Evolutionary conservation across 2,113 vertebrate genomes (phyloP).

Genomic region (Fregata magnificens): DNA sequence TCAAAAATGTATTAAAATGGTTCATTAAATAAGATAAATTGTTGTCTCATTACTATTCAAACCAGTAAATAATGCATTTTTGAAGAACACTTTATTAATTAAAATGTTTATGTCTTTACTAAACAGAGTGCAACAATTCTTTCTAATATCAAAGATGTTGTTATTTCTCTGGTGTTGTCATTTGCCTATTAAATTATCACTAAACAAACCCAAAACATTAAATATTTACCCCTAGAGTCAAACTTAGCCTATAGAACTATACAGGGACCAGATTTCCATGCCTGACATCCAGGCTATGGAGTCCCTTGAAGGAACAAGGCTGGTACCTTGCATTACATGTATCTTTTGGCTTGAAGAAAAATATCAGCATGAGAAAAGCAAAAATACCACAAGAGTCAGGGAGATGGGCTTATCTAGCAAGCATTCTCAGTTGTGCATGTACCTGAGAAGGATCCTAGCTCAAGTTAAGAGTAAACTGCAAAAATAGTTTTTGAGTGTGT

Average conservation of each 20-base stretch:
- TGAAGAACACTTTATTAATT: constrained; percentile 73
- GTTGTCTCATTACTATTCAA: constrained; percentile 60
- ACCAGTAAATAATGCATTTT: constrained; percentile 69
- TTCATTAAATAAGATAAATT: constrained; percentile 70
- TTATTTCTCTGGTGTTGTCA: background rate
- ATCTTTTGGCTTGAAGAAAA: background rate
- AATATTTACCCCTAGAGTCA: constrained; percentile 21
- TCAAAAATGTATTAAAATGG: constrained; percentile 56
- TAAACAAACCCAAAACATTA: constrained; percentile 18
- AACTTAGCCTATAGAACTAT: background rate
- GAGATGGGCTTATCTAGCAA: background rate
- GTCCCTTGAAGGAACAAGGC: background rate
- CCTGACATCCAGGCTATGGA: background rate
- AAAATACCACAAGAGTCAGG: background rate
- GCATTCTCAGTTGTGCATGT: background rate
- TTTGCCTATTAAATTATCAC: constrained; percentile 31
- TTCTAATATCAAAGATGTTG: constrained; percentile 17
- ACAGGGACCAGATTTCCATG: background rate
- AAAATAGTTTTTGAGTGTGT: background rate
- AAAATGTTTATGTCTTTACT: constrained; percentile 62
- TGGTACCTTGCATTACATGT: background rate
- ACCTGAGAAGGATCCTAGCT: background rate
- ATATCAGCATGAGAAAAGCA: background rate
- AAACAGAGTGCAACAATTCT: background rate
- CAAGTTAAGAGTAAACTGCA: background rate